Percentiles rank a stretch among this genome's conserved stretches.
These are phyloP conservation scores for Xenops minutus DNA, from an alignment of 2,797 vertebrate genomes.

Conservation along the genomic window DNA sequence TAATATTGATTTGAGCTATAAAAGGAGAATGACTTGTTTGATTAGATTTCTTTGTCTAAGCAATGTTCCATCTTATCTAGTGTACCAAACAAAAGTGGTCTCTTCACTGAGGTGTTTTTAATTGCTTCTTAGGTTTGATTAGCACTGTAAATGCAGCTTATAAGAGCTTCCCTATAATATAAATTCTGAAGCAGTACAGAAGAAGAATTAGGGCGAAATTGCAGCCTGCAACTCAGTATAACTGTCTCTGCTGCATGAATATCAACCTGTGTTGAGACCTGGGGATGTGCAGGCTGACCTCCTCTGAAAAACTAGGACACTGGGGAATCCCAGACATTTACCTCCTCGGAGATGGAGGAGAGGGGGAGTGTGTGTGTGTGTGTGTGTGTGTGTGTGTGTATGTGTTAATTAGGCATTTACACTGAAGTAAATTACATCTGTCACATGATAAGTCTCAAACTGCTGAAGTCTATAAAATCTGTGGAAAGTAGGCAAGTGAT, in stretches of 20 bases:
- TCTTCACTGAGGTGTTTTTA: not conserved
- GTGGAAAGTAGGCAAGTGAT: not conserved
- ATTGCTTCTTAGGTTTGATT: not conserved
- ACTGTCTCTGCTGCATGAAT: not conserved
- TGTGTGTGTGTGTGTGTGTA: conserved; percentile 17
- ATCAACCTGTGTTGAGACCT: not conserved
- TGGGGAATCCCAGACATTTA: conserved; percentile 10
- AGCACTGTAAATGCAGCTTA: not conserved
- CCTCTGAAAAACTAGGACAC: conserved; percentile 1
- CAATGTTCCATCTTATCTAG: conserved; percentile 1
- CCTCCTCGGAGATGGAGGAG: not conserved
- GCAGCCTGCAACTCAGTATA: not conserved
- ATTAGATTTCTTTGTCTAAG: conserved; percentile 54
- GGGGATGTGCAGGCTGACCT: not conserved
- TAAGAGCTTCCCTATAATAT: not conserved
- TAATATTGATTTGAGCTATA: conserved; percentile 64
- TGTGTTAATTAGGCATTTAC: conserved; percentile 63
- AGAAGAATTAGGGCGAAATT: not conserved
- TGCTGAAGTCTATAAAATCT: conserved; percentile 11
- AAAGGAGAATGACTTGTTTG: conserved; percentile 56
- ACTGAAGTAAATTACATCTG: conserved; percentile 41
- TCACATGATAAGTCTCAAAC: conserved; percentile 5
- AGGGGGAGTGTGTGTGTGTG: not conserved
- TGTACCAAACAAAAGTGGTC: conserved; percentile 21
- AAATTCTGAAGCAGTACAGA: not conserved